Percentiles rank a stretch among this genome's conserved stretches.
These are phyloP conservation scores for Sceloporus undulatus DNA, from an alignment of 2,113 vertebrate species.

Conservation along the genomic window DNA sequence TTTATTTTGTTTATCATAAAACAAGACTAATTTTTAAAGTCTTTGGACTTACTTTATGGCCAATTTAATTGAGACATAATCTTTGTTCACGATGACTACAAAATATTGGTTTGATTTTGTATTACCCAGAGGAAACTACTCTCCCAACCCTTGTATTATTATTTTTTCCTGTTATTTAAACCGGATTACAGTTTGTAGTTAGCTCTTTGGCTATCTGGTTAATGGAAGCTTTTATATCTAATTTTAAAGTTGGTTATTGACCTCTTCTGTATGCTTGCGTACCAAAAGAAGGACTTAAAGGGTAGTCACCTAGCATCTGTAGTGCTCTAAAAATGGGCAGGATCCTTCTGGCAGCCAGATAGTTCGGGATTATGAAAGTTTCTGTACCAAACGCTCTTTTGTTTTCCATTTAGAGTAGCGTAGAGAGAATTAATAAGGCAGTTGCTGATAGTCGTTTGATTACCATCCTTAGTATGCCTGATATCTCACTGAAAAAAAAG, in stretches of 20 bases:
- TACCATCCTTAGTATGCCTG: constrained; percentile 88
- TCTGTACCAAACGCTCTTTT: constrained; percentile 80
- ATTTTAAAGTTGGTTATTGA: neutral
- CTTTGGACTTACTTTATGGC: neutral
- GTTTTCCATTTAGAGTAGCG: constrained; percentile 81
- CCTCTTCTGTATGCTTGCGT: neutral
- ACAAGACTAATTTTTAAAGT: neutral
- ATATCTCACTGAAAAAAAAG: constrained; percentile 83
- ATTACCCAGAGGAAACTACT: neutral
- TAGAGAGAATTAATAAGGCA: constrained; percentile 81
- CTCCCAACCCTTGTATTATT: neutral
- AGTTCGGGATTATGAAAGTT: constrained; percentile 78
- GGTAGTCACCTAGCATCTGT: constrained; percentile 86
- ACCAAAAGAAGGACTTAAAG: neutral
- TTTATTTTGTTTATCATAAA: neutral
- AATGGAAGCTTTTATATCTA: neutral
- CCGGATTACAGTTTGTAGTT: neutral
- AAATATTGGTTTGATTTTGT: neutral
- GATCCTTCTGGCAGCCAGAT: constrained; percentile 48
- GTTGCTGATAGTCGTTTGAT: constrained; percentile 84
- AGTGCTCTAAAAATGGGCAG: constrained; percentile 77
- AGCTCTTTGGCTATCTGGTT: neutral
- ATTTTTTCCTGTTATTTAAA: neutral
- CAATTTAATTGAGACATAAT: neutral
- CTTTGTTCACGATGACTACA: neutral